Conservation (phyloP, 2,888 invertebrate genomes). For the Cyclophora punctaria region DNA sequence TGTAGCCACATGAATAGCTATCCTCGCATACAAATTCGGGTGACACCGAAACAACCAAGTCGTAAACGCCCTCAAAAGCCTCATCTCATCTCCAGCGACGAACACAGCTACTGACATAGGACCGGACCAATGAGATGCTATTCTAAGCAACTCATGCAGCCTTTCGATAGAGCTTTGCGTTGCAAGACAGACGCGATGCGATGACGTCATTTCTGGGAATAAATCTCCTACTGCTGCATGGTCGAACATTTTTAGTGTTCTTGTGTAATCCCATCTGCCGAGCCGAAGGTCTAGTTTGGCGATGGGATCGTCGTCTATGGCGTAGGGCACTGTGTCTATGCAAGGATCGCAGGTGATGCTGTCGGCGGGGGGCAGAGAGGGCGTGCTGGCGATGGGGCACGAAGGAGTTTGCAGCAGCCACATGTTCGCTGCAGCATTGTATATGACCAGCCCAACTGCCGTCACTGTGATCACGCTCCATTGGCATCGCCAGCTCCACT, state of each 20-base stretch:
- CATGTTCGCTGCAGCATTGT: constrained; percentile 60
- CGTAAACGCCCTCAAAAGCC: constrained; percentile 81
- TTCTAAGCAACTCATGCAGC: constrained; percentile 83
- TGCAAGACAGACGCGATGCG: constrained; percentile 79
- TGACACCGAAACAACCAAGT: constrained; percentile 85
- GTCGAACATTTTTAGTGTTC: constrained; percentile 83
- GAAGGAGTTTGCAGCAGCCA: constrained; percentile 53
- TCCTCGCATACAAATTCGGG: constrained; percentile 80
- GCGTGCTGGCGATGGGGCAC: constrained; percentile 35
- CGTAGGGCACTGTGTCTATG: constrained; percentile 40
- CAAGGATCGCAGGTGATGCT: constrained; percentile 56
- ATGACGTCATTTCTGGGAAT: constrained; percentile 73
- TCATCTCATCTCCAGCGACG: constrained; percentile 85
- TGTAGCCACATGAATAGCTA: constrained; percentile 84
- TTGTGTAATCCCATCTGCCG: constrained; percentile 84
- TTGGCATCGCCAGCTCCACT: constrained; percentile 76
- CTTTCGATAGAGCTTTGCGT: constrained; percentile 91
- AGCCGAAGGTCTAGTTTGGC: constrained; percentile 78
- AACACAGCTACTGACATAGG: constrained; percentile 90
- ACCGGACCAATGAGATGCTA: constrained; percentile 88
- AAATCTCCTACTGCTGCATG: constrained; percentile 80
- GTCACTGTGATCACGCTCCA: constrained; percentile 81
- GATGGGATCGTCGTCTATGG: constrained; percentile 63
- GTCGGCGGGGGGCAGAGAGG: constrained; percentile 34
- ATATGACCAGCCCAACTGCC: constrained; percentile 78